Evolutionary conservation across 2,113 vertebrate genomes (phyloP).

Genomic region (Actinemys pallida): DNA sequence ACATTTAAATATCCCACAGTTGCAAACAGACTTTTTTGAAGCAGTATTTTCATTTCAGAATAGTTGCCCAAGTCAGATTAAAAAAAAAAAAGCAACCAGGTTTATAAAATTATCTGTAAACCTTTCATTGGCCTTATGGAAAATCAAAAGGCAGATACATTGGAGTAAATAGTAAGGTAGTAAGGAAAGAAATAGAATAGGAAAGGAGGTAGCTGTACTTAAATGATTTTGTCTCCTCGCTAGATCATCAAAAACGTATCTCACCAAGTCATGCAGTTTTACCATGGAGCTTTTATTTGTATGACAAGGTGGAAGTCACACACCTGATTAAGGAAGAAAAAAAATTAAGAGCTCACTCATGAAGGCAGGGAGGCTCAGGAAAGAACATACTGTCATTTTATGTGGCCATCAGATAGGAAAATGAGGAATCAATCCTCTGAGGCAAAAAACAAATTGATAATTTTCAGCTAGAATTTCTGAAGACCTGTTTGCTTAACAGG

Average conservation of each 20-base stretch:
- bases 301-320: slow-evolving; percentile 11
- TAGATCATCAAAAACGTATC: neutral
- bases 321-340: slow-evolving; percentile 22
- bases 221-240: neutral
- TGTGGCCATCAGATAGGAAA: neutral
- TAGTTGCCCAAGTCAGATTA: neutral
- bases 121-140: neutral
- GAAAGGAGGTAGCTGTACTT: neutral
- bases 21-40: neutral
- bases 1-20: neutral
- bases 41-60: neutral
- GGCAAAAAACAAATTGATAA: neutral
- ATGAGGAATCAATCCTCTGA: neutral
- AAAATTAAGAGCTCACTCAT: neutral
- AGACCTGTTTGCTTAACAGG: neutral
- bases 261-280: neutral
- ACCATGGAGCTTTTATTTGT: slow-evolving; percentile 38
- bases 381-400: neutral
- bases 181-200: neutral
- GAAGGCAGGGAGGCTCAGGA: neutral
- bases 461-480: neutral
- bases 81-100: neutral
- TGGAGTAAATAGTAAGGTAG: neutral
- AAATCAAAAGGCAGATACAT: neutral
- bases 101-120: neutral